Base-by-base conservation (phyloP, 2,888 invertebrate genomes). In the Torymus texanus region DNA sequence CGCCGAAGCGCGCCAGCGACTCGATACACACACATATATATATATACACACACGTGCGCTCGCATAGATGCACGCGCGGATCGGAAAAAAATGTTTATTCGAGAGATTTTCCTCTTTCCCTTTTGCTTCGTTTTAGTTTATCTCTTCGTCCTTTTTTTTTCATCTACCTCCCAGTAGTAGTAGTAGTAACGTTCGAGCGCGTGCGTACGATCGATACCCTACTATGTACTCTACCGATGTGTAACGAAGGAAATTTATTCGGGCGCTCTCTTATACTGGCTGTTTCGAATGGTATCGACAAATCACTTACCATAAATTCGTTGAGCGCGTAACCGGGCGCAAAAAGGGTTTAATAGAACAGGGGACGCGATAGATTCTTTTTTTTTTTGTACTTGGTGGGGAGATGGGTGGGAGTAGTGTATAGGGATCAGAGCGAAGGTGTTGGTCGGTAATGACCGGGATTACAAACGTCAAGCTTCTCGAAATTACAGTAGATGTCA, bases 51-150 rank as follows among this genome's bases (percentile, higher is more conserved):
- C 41, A 8, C 21, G 21, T 21, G 21, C 41, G 41, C 41, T 41
- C 41, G 41, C 41, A 41, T 41, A 41, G 41, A 41, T 41, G 41
- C 41, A 41, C 41, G 41, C 41, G 41, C n/a, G 24, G 55, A 68
- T 56, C 58, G 50, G 13, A 41, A 59, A 55, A 55, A 70, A 70
- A 70, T 70, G 50, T 70, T 70, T 70, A 70, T 59, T 59, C 70
- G 18, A 59, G 50, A 58, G 18, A 12, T 66, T 63, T n/a, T 24
- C 41, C 16, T 50, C 21, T 66, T 51, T 61, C 24, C 24, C 16
- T 59, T 16, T 50, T 59, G 50, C 16, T 21, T 13, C 59, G 10
- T 24, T 24, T 58, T 24, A 41, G 16, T 29, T 58, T 59, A 41
- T 59, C 70, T 16, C 14, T 68, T 29, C 59, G 14, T n/a, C 24